Conservation (phyloP, 2,888 invertebrate species). For the Macrosoma leucophasiata region DNA sequence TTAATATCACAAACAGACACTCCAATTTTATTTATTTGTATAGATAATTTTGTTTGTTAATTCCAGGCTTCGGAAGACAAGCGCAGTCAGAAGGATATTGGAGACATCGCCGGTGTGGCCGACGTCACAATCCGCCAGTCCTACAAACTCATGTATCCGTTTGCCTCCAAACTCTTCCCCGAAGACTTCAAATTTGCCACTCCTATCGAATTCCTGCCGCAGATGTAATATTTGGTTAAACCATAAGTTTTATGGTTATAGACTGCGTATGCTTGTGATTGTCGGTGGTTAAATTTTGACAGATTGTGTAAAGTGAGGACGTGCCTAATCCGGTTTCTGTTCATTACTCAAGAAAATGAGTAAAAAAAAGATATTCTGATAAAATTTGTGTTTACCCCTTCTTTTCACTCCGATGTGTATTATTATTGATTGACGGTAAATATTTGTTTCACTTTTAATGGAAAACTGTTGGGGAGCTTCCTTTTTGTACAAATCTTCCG, state of each 20-base stretch:
- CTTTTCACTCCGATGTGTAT: no score
- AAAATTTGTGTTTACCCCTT: no score
- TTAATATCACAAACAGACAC: no score
- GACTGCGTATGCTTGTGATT: not conserved
- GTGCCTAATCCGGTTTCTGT: constrained; percentile 1
- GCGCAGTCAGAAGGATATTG: constrained; percentile 97
- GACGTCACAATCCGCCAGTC: constrained; percentile 98
- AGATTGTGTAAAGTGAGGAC: constrained; percentile 4
- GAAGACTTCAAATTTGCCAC: constrained; percentile 97
- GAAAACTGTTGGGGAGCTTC: no score
- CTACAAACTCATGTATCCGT: constrained; percentile 97
- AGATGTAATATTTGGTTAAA: no score
- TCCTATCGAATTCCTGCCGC: constrained; percentile 95
- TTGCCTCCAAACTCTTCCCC: constrained; percentile 94
- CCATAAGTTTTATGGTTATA: constrained; percentile 4
- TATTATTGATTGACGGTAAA: no score
- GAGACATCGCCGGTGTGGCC: constrained; percentile 98
- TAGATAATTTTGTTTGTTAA: constrained; percentile 5
- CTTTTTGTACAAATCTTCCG: no score
- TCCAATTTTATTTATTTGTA: no score
- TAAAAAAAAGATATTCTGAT: no score
- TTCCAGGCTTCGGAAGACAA: constrained; percentile 92
- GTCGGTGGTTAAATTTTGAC: no score
- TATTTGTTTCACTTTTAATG: no score
- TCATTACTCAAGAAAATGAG: not conserved